phyloP scores from a whole-genome alignment of 2,797 vertebrate genomes.

The Sebastolobus alascanus region DNA sequence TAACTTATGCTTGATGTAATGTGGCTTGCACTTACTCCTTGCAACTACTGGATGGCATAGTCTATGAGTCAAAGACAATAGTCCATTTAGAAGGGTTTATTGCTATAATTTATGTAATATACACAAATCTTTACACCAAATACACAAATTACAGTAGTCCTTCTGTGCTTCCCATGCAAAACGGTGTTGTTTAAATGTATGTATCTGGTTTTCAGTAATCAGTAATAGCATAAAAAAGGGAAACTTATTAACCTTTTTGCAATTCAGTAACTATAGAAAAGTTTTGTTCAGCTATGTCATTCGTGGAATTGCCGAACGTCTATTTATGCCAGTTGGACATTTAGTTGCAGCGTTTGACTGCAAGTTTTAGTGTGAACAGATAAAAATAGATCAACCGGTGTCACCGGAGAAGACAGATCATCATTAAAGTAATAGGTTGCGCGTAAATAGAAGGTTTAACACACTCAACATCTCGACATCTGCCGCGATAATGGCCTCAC shows the following conservation, averaged over 20 bases:
- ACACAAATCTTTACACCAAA: not conserved
- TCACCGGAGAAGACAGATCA: conserved; percentile 22
- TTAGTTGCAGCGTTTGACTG: conserved; percentile 22
- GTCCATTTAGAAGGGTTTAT: not conserved
- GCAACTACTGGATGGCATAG: not conserved
- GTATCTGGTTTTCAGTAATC: not conserved
- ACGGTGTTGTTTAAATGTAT: not conserved
- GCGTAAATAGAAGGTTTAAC: conserved; percentile 51
- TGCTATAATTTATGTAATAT: not conserved
- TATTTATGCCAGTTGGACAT: not conserved
- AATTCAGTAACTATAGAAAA: not conserved
- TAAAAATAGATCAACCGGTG: conserved; percentile 40
- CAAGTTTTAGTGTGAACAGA: conserved; percentile 26
- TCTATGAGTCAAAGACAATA: not conserved
- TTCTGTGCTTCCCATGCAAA: not conserved
- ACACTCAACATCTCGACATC: conserved; percentile 54
- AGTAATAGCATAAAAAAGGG: not conserved
- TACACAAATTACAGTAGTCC: not conserved
- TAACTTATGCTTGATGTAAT: not conserved
- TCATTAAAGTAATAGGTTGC: conserved; percentile 52
- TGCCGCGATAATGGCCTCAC: conserved; percentile 59
- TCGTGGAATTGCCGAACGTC: not conserved
- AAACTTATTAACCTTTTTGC: not conserved
- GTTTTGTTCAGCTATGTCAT: not conserved
- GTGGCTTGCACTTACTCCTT: not conserved